phyloP scores from a whole-genome alignment of 1,140 invertebrate species.

The Aphelenchoides besseyi region DNA sequence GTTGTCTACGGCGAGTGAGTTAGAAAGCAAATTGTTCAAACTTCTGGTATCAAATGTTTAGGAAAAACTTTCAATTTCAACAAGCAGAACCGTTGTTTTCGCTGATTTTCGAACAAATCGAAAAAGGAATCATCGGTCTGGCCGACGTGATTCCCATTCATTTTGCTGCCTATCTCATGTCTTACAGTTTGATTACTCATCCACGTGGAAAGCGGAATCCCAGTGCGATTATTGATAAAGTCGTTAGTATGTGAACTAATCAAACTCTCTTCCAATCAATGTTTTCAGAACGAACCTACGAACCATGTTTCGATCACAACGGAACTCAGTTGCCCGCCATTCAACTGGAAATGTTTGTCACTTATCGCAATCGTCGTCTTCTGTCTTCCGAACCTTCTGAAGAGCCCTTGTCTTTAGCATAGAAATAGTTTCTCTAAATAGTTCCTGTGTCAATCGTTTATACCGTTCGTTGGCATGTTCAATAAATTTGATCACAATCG shows the following conservation, averaged over 20 bases:
- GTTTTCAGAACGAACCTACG: background rate
- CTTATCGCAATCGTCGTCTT: background rate
- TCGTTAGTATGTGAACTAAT: background rate
- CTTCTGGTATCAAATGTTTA: constrained; percentile 28
- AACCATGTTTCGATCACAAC: background rate
- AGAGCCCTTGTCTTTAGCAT: no score
- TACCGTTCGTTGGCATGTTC: no score
- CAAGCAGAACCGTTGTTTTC: constrained; percentile 34
- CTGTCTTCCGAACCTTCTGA: no score
- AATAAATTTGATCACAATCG: no score
- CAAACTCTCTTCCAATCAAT: background rate
- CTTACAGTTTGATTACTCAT: background rate
- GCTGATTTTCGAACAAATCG: constrained; percentile 23
- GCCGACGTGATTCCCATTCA: constrained; percentile 33
- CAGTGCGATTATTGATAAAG: background rate
- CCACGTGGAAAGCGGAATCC: background rate
- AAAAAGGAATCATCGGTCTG: constrained; percentile 12
- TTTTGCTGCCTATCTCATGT: background rate
- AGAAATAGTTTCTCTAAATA: no score
- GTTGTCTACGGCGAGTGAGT: background rate
- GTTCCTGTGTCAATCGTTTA: no score
- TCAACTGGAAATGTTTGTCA: background rate
- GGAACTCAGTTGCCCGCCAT: background rate
- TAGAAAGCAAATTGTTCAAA: constrained; percentile 11
- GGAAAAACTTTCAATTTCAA: constrained; percentile 30